A percentile compares a stretch with the other conserved stretches of the same genome.
phyloP scores from a whole-genome alignment of 2,113 vertebrate genomes.

The Egretta garzetta region DNA sequence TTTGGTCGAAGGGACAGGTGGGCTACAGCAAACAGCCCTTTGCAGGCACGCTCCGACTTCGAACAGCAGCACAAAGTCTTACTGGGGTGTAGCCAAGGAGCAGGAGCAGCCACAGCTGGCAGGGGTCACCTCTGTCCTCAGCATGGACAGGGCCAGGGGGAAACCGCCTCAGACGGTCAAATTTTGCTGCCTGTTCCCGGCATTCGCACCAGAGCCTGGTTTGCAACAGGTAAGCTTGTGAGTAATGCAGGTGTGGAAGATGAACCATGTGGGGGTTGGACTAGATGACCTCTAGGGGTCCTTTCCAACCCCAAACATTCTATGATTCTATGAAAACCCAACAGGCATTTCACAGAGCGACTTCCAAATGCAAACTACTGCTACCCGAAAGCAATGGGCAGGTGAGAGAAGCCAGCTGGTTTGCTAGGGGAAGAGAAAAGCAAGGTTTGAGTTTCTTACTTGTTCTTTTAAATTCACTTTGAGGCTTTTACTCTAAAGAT shows the following conservation, averaged over 20 bases:
- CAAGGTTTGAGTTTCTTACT: background rate
- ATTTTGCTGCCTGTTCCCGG: background rate
- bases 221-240: background rate
- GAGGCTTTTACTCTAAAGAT: background rate
- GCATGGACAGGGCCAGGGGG: background rate
- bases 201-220: background rate
- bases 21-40: background rate
- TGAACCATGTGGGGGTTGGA: background rate
- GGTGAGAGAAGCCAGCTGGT: background rate
- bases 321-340: background rate
- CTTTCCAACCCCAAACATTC: no score
- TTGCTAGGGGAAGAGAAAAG: background rate
- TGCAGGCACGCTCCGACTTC: background rate
- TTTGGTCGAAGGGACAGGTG: background rate
- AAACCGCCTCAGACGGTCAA: background rate
- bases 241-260: background rate
- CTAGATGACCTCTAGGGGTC: no score
- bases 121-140: background rate
- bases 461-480: background rate
- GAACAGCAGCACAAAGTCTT: accelerated
- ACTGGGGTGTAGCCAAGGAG: accelerated
- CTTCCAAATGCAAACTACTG: background rate
- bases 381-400: accelerated
- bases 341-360: background rate
- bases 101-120: background rate